phyloP scores from a whole-genome alignment of 2,113 vertebrate species.

The Tautogolabrus adspersus region DNA sequence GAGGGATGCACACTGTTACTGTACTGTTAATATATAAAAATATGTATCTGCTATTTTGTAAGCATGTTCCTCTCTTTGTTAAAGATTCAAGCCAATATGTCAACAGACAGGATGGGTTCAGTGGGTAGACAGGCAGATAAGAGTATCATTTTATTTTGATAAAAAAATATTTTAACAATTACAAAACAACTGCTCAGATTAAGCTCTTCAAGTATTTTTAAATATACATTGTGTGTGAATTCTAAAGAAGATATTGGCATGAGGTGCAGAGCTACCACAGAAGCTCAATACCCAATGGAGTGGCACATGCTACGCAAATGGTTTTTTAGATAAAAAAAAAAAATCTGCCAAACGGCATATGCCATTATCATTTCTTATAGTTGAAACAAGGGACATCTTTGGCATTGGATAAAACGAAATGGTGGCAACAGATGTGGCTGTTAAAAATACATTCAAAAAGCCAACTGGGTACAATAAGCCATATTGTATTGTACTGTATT shows the following conservation, averaged over 20 bases:
- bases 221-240: conserved; percentile 23
- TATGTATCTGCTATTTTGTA: too few species aligned
- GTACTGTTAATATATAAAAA: too few species aligned
- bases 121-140: too few species aligned
- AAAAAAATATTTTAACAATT: too few species aligned
- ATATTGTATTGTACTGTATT: conserved; percentile 80
- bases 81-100: too few species aligned
- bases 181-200: not conserved
- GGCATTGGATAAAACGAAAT: conserved; percentile 70
- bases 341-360: conserved; percentile 63
- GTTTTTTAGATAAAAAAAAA: conserved; percentile 39
- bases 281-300: conserved; percentile 49
- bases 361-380: conserved; percentile 79
- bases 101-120: too few species aligned
- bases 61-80: too few species aligned
- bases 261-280: conserved; percentile 20
- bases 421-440: conserved; percentile 77
- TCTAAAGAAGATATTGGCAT: not conserved
- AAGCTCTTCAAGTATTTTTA: conserved; percentile 6
- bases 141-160: too few species aligned
- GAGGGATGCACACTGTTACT: too few species aligned
- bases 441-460: conserved; percentile 81
- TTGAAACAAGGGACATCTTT: conserved; percentile 79
- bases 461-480: conserved; percentile 81
- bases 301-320: conserved; percentile 53